Base-by-base conservation (phyloP, 1,140 invertebrate species). In the Drosophila simulans region DNA sequence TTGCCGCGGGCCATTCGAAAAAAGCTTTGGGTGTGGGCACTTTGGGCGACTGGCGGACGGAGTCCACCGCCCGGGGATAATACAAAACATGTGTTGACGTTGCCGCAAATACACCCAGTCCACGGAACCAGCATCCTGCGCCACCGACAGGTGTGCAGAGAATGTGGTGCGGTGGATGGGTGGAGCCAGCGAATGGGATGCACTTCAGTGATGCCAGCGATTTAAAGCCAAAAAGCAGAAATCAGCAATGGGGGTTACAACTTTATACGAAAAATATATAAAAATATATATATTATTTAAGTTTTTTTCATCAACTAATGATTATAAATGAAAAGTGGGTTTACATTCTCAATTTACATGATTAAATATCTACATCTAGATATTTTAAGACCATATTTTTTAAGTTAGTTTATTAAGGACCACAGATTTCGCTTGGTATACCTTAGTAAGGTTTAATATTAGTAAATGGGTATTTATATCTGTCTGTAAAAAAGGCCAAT, bases 1-100 rank as follows among this genome's bases (percentile, higher is more conserved):
- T 17, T 48, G 48, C 60, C 60, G 45, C 51, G n/a, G 49, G 72
- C 54, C 72, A 43, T 35, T 42, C 22, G n/a, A 48, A 40, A 31
- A 20, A 25, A 25, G 17, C 37, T 4, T 15, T 39, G 70, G 57
- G 48, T 58, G 46, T 31, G 70, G 43, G 40, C 40, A 35, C 22
- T 65, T 79, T 56, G 20, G 20, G 58, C 27, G 37, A 56, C 43
- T 57, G 56, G 57, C 46, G 27, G 37, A 58, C 46, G 27, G 37
- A 66, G 59, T 34, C 69, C 69, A 45, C 57, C 39, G 48, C 53
- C 62, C 53, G 51, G 62, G 64, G 43, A 83, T 74, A 74, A 58
- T 76, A 60, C 60, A 63, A 76, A 88, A 86, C 82, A 86, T 77
- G 75, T 86, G 82, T 86, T 71, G 78, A 82, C 69, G 74, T 68